phyloP scores from a whole-genome alignment of 2,888 invertebrate genomes.

The Aethes cnicana region DNA sequence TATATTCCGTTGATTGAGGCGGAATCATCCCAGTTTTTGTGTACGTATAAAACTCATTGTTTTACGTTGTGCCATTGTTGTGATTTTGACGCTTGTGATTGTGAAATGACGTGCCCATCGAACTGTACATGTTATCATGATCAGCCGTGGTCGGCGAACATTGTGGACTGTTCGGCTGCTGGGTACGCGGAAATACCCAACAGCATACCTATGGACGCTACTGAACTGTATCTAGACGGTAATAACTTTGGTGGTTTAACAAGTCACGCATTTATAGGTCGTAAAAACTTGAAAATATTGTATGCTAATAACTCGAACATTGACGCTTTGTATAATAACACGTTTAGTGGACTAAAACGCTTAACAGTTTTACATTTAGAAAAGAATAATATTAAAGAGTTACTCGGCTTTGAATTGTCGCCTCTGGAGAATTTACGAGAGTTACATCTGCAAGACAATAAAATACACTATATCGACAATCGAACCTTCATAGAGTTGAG shows the following conservation, averaged over 20 bases:
- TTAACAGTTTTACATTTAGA: constrained; percentile 92
- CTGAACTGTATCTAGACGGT: constrained; percentile 96
- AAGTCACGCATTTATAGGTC: constrained; percentile 94
- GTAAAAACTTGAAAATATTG: constrained; percentile 93
- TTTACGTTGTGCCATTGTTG: constrained; percentile 97
- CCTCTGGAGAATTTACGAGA: constrained; percentile 92
- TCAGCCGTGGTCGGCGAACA: constrained; percentile 95
- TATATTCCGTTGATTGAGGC: constrained; percentile 94
- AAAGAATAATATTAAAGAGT: constrained; percentile 90
- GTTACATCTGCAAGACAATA: constrained; percentile 93
- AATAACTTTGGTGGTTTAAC: constrained; percentile 93
- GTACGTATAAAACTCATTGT: constrained; percentile 95
- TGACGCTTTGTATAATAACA: constrained; percentile 92
- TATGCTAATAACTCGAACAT: constrained; percentile 95
- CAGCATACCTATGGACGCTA: constrained; percentile 96
- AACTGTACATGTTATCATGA: constrained; percentile 98
- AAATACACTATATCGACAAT: constrained; percentile 91
- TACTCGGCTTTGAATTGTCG: constrained; percentile 91
- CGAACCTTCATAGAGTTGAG: constrained; percentile 91
- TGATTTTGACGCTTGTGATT: constrained; percentile 98
- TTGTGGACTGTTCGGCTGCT: constrained; percentile 93
- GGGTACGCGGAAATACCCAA: constrained; percentile 92
- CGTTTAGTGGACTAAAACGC: constrained; percentile 93
- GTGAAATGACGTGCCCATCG: constrained; percentile 97
- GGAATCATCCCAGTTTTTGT: constrained; percentile 94